A percentile compares a stretch with the other conserved stretches of the same genome.
Conservation (phyloP, 2,888 invertebrate genomes). For the Limnephilus marmoratus region DNA sequence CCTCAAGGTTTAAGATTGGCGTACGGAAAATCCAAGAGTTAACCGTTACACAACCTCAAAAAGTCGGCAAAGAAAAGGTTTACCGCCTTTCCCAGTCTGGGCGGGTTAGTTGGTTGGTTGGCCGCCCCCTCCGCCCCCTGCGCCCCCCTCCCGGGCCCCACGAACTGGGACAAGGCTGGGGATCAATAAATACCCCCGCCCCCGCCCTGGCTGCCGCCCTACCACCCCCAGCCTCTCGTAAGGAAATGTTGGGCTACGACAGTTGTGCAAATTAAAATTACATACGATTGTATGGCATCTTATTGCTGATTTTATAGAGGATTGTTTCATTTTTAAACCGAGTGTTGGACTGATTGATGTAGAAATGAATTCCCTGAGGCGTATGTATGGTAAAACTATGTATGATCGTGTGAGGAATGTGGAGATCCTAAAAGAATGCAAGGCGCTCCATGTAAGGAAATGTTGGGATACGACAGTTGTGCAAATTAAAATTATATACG, state of each 20-base stretch:
- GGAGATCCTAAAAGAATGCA: too few species aligned
- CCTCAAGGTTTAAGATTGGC: neutral
- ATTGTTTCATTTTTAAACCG: too few species aligned
- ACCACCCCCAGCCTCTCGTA: neutral
- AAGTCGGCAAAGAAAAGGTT: neutral
- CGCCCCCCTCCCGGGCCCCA: conserved; percentile 10
- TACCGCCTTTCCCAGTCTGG: neutral
- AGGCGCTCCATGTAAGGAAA: neutral
- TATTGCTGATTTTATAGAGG: neutral
- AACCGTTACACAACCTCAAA: neutral
- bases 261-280: neutral
- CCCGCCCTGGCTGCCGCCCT: neutral
- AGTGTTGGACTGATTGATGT: too few species aligned
- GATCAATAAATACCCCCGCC: conserved; percentile 38
- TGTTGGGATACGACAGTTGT: neutral
- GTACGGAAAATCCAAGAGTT: neutral
- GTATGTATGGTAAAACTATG: too few species aligned
- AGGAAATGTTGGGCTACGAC: neutral
- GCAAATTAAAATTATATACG: neutral
- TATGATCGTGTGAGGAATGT: too few species aligned
- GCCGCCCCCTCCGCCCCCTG: neutral
- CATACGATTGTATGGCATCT: neutral
- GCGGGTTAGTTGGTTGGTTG: neutral
- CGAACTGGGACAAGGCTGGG: conserved; percentile 46
- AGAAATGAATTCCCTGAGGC: too few species aligned